phyloP scores from a whole-genome alignment of 2,113 vertebrate genomes.

The Ceyx cyanopectus region DNA sequence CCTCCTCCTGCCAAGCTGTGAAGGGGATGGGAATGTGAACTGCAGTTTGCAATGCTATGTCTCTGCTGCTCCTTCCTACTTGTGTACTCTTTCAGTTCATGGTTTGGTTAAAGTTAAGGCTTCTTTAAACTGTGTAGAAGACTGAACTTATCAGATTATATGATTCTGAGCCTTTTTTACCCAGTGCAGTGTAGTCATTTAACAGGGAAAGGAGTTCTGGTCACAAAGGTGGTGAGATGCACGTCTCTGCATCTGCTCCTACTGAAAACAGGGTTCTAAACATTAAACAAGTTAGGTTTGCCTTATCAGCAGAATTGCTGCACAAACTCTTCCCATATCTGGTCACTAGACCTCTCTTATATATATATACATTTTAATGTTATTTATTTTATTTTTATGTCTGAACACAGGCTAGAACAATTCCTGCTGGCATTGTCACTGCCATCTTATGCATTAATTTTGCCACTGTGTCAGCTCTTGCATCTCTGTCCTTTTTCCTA shows the following conservation, averaged over 20 bases:
- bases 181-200: not conserved
- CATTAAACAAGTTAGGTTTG: not conserved
- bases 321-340: not conserved
- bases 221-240: not conserved
- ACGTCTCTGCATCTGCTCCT: not conserved
- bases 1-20: rapidly evolving
- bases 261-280: not conserved
- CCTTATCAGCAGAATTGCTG: not conserved
- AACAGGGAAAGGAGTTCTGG: not conserved
- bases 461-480: not conserved
- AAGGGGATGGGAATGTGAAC: not conserved
- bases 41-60: rapidly evolving
- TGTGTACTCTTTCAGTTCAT: not conserved
- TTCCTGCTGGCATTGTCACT: not conserved
- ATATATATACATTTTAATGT: not conserved
- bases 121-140: not conserved
- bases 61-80: not conserved
- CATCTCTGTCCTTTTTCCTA: not conserved
- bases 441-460: not conserved
- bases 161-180: not conserved
- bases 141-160: not conserved
- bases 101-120: not conserved
- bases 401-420: not conserved
- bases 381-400: not conserved
- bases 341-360: too few relatives aligned